These are phyloP conservation scores for Alectoris magna DNA, from an alignment of 2,797 vertebrate genomes.

Conservation along the genomic window DNA sequence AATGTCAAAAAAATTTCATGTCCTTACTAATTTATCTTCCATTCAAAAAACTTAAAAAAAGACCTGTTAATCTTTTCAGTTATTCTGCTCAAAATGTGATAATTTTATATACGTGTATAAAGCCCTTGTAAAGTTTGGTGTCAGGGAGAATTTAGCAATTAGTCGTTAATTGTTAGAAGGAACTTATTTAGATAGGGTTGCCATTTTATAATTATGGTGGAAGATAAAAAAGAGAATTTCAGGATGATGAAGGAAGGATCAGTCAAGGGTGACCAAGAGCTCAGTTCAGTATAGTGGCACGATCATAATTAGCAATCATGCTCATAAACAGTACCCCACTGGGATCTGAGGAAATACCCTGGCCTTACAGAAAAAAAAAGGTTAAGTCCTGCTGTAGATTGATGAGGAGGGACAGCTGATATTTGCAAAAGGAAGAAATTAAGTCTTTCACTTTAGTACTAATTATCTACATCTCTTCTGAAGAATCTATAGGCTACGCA, in stretches of 20 bases:
- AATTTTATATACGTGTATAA: background rate
- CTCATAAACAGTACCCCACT: background rate
- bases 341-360: background rate
- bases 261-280: conserved; percentile 46
- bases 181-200: background rate
- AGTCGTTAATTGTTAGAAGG: background rate
- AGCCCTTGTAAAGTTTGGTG: background rate
- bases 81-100: background rate
- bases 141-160: conserved; percentile 19
- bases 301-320: conserved; percentile 23
- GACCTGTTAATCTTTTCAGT: fast-evolving
- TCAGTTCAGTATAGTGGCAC: conserved; percentile 1
- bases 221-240: conserved; percentile 24
- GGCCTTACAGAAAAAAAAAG: background rate
- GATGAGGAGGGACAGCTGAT: background rate
- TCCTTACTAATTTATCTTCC: background rate
- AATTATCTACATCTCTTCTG: conserved; percentile 5
- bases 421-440: conserved; percentile 28
- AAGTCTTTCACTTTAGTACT: conserved; percentile 19
- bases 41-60: background rate
- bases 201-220: conserved; percentile 1
- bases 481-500: background rate
- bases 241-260: conserved; percentile 22
- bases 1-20: background rate
- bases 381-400: background rate